Percentiles rank a stretch among this genome's conserved stretches.
phyloP scores from a whole-genome alignment of 2,113 vertebrate genomes.

The Microtus oregoni region DNA sequence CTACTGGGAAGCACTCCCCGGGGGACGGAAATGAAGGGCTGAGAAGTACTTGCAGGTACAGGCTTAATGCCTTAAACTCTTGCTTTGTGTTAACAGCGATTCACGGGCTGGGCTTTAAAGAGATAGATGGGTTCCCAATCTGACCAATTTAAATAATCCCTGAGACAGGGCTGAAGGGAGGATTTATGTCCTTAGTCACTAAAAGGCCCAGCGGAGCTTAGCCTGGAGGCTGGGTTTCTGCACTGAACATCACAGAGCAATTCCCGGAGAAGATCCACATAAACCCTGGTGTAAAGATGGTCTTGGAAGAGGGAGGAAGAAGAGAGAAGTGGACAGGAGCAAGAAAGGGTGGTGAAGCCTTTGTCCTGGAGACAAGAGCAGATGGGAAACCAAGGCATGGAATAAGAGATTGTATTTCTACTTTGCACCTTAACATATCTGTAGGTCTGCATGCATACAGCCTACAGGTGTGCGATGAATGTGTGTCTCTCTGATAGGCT shows the following conservation, averaged over 20 bases:
- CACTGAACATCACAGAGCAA: background rate
- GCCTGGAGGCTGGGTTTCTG: constrained; percentile 55
- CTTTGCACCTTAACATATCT: background rate
- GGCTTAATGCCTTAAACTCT: constrained; percentile 82
- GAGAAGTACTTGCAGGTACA: constrained; percentile 82
- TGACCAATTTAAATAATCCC: constrained; percentile 80
- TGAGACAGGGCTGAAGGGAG: constrained; percentile 66
- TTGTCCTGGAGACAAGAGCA: background rate
- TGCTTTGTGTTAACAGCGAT: constrained; percentile 83
- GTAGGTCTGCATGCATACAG: background rate
- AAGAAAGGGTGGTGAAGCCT: background rate
- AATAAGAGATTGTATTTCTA: background rate
- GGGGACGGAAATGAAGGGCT: constrained; percentile 81
- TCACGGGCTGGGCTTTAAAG: constrained; percentile 76
- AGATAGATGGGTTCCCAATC: constrained; percentile 80
- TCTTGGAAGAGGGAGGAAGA: background rate
- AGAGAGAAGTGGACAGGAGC: background rate
- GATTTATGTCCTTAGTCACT: constrained; percentile 70
- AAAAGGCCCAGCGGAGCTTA: constrained; percentile 62
- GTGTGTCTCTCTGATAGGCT: background rate
- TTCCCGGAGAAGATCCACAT: constrained; percentile 34
- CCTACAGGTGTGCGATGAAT: too few relatives aligned
- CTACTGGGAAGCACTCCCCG: constrained; percentile 80
- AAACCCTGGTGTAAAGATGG: constrained; percentile 32
- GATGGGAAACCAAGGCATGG: background rate